Percentiles rank a stretch among this genome's conserved stretches.
Evolutionary conservation across 2,888 invertebrate genomes (phyloP).

Genomic region (Eristalis arbustorum): DNA sequence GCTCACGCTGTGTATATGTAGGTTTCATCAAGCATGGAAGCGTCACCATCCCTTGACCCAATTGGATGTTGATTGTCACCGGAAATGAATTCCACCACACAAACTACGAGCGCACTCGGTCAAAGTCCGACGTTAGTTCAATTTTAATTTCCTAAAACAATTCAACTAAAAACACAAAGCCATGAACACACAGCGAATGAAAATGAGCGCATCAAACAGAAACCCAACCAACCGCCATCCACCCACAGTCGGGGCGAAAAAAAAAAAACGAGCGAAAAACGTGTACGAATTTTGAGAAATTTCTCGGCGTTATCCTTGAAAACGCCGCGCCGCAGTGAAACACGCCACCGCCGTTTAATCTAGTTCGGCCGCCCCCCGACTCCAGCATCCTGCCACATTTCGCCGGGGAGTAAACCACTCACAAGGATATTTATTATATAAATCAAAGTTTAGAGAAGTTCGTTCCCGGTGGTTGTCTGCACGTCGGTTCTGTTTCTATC

Average conservation of each 20-base stretch:
- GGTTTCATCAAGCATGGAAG: constrained; percentile 39
- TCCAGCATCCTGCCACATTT: not conserved
- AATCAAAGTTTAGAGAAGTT: constrained; percentile 35
- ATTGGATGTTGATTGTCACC: constrained; percentile 5
- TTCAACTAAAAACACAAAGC: constrained; percentile 24
- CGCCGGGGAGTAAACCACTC: not conserved
- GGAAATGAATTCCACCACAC: constrained; percentile 41
- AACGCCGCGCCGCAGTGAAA: not conserved
- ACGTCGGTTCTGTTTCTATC: not conserved
- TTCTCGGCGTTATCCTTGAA: not conserved
- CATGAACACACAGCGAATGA: not conserved
- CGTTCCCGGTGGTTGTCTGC: not conserved
- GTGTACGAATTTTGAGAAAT: not conserved
- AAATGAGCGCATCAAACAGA: not conserved
- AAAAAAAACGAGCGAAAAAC: not conserved
- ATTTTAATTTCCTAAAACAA: constrained; percentile 52
- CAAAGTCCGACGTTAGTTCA: constrained; percentile 17
- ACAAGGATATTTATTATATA: constrained; percentile 12
- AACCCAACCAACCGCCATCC: not conserved
- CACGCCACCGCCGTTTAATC: not conserved
- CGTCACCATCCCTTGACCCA: constrained; percentile 42
- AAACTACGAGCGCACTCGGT: constrained; percentile 23
- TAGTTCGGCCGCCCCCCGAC: not conserved
- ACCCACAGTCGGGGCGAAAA: not conserved
- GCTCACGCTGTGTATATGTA: not conserved